phyloP scores from a whole-genome alignment of 2,888 invertebrate species.

The Clepsis dumicolana region DNA sequence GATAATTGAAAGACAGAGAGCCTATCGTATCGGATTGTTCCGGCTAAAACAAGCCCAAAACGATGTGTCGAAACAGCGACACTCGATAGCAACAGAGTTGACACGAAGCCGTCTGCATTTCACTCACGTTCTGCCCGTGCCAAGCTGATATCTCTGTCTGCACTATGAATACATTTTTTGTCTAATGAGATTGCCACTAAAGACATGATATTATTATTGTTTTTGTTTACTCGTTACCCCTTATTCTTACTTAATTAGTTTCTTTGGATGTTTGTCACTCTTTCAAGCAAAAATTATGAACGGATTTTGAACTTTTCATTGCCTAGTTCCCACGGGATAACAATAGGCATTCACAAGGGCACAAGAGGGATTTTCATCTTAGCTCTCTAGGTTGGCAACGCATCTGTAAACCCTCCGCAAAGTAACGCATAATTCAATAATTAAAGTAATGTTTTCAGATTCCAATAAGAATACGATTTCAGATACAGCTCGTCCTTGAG shows the following conservation, averaged over 20 bases:
- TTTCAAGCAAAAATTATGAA: too few relatives aligned
- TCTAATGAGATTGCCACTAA: slow-evolving; percentile 47
- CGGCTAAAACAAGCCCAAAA: slow-evolving; percentile 4
- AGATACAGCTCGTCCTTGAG: background rate
- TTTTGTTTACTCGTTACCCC: background rate
- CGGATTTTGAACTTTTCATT: too few relatives aligned
- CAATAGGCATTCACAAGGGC: too few relatives aligned
- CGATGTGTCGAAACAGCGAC: slow-evolving; percentile 1
- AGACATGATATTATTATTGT: slow-evolving; percentile 40
- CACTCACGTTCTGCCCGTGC: slow-evolving; percentile 54
- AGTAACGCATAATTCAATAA: too few relatives aligned
- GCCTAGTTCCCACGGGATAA: too few relatives aligned
- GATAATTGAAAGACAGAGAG: background rate
- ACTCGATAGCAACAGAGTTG: slow-evolving; percentile 25
- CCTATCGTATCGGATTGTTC: background rate
- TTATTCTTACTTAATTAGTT: too few relatives aligned
- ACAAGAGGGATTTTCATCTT: too few relatives aligned
- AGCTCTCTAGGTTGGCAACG: too few relatives aligned
- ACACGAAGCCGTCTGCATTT: slow-evolving; percentile 49
- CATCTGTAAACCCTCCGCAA: too few relatives aligned
- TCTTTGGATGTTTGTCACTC: too few relatives aligned
- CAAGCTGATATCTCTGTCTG: slow-evolving; percentile 58
- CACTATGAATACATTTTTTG: slow-evolving; percentile 62
- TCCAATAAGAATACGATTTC: background rate
- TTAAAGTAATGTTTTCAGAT: background rate